Evolutionary conservation across 64 coral and sea anemone genomes (phyloP).

Genomic region (Exaiptasia diaphana): DNA sequence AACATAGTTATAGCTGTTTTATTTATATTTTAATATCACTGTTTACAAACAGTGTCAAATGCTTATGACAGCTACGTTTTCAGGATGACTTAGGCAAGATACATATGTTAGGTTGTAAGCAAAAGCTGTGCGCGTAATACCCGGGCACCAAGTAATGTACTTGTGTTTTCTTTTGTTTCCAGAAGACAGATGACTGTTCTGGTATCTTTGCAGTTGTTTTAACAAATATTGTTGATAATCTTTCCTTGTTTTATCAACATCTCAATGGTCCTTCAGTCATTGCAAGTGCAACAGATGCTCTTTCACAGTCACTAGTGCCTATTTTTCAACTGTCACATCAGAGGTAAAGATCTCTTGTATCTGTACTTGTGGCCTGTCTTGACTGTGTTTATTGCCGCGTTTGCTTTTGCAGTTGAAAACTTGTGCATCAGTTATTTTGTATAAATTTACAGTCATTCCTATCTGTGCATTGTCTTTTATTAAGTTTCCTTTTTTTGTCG

Average conservation of each 20-base stretch:
- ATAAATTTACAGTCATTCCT: not conserved
- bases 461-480: not conserved
- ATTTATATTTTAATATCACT: no score
- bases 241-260: constrained; percentile 75
- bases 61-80: no score
- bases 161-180: not conserved
- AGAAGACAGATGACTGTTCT: not conserved
- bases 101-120: no score
- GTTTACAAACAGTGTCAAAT: no score
- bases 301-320: constrained; percentile 26
- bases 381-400: not conserved
- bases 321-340: constrained; percentile 44
- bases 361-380: not conserved
- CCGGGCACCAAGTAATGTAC: no score
- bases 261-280: constrained; percentile 52
- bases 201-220: constrained; percentile 40
- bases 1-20: no score
- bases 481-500: not conserved
- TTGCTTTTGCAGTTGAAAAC: not conserved
- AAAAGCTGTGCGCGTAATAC: no score
- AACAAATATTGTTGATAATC: constrained; percentile 59
- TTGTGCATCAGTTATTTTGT: not conserved
- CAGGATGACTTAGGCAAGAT: no score
- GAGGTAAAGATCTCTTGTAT: constrained; percentile 14
- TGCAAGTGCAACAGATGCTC: constrained; percentile 26